Percentiles rank a stretch among this genome's conserved stretches.
Evolutionary conservation across 2,113 vertebrate species (phyloP).

Genomic region (Setophaga coronata): DNA sequence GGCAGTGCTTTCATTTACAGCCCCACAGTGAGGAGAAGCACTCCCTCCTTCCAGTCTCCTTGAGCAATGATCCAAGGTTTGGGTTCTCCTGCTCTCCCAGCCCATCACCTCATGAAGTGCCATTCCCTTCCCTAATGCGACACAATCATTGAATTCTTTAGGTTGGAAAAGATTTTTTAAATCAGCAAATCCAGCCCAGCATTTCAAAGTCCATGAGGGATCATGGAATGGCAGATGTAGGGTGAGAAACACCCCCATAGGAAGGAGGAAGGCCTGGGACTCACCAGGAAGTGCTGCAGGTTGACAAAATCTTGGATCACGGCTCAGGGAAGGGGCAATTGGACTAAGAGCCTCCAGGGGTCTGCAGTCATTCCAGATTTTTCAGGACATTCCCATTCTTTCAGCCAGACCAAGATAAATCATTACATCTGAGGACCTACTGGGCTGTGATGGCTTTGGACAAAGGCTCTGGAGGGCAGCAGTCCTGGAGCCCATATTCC

Average conservation of each 20-base stretch:
- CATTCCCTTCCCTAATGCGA: background rate
- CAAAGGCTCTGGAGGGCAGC: background rate
- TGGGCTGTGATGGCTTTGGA: background rate
- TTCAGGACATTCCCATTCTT: background rate
- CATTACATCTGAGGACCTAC: background rate
- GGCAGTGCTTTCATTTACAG: background rate
- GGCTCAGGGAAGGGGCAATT: background rate
- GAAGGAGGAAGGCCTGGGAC: background rate
- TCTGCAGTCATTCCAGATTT: background rate
- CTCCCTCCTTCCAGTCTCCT: background rate
- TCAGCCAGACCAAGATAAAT: background rate
- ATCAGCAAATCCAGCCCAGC: background rate
- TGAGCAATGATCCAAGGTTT: background rate
- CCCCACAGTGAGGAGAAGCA: accelerated
- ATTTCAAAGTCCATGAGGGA: accelerated
- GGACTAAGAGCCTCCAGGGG: background rate
- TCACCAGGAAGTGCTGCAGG: background rate
- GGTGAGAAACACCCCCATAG: background rate
- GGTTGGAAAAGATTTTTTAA: background rate
- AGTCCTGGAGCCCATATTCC: background rate
- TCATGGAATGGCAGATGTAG: background rate
- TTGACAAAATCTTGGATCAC: background rate
- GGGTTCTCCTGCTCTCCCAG: background rate
- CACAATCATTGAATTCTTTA: background rate
- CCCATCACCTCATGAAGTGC: accelerated